Base-by-base conservation (phyloP, 2,113 vertebrate genomes). In the Tretioscincus oriximinensis region DNA sequence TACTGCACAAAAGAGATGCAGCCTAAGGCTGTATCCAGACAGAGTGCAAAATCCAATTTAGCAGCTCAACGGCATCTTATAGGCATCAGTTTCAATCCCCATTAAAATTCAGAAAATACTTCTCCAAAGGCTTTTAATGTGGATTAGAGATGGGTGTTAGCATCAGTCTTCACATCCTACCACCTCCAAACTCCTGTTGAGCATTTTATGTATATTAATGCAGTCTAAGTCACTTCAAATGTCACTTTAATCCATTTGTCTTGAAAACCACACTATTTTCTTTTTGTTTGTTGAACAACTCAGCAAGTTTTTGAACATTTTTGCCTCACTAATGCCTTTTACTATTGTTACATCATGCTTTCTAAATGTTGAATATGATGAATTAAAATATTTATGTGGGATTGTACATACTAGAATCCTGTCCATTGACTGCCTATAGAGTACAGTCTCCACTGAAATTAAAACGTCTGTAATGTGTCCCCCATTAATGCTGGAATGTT, bases 351-450 rank as follows among this genome's bases (percentile, higher is more conserved):
- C 58, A 29, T 29, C 64, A 79, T 54, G 66, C 76, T 83, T 81
- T 79, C 28, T 51, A 84, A 85, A 77, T 61, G 14, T 61, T 47
- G 81, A 84, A n/a, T n/a, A 73, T 67, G 80, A 78, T 9, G 9
- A 60, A 2, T 73, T 73, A 47, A 87, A 88, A 77, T 80, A 83
- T 78, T 80, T 77, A 68, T 49, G 16, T 78, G 60, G 74, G 49
- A 67, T 81, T 76, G 24, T 75, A 4, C 49, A 22, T 35, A 77
- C 10, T 70, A 28, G 20, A 68, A 69, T 51, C 24, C 28, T 71
- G 77, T 78, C 35, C 14, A 22, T 49, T 71, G 71, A 65, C 16
- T 41, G n/a, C 24, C 67, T 16, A 73, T 20, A 75, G 26, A 28
- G 20, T 75, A 81, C 45, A 18, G 65, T 65, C 61, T 83, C 71